Conservation (phyloP, 2,113 vertebrate species). For the Lethenteron reissneri region DNA sequence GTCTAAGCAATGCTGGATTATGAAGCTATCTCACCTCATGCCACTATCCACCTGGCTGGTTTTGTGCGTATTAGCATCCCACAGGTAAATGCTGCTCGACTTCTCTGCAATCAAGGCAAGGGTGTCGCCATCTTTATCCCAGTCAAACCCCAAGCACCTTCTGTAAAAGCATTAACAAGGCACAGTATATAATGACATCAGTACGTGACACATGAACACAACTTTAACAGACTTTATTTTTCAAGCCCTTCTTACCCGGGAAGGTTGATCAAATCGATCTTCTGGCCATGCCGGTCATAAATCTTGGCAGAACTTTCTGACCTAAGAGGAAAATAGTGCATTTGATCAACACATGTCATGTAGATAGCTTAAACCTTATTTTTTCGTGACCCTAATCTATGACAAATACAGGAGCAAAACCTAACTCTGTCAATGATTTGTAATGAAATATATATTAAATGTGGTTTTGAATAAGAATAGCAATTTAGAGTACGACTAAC, state of each 20-base stretch:
- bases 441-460: no score
- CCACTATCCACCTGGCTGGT: conserved; percentile 64
- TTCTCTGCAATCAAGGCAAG: conserved; percentile 76
- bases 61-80: conserved; percentile 78
- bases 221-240: no score
- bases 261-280: conserved; percentile 59
- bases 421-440: no score
- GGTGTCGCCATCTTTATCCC: conserved; percentile 86
- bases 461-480: no score
- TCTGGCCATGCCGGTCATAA: conserved; percentile 89
- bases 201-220: conserved; percentile 1
- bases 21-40: conserved; percentile 38
- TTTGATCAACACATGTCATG: no score
- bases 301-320: conserved; percentile 30
- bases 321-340: not conserved
- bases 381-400: no score
- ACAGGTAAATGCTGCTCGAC: conserved; percentile 53
- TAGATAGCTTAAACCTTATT: no score
- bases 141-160: conserved; percentile 61
- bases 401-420: no score
- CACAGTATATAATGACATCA: conserved; percentile 8
- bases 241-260: conserved; percentile 36
- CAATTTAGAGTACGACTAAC: no score
- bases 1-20: not conserved
- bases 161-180: conserved; percentile 18